Conservation (phyloP, 2,888 invertebrate genomes). For the Oxystoma pomonae region DNA sequence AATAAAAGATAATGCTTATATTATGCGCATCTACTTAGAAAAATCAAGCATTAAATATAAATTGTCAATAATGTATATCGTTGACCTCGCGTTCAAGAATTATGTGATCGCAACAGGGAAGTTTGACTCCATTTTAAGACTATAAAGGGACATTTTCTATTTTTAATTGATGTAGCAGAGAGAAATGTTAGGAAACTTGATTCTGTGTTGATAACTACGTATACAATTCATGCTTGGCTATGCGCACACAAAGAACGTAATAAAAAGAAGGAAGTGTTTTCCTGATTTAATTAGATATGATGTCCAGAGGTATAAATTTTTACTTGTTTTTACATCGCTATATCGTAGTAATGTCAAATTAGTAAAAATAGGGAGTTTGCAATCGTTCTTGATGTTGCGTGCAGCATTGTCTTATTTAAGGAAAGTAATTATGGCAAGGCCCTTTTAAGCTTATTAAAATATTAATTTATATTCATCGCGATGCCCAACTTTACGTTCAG, state of each 20-base stretch:
- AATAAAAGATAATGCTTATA: conserved; percentile 17
- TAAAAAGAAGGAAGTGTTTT: conserved; percentile 22
- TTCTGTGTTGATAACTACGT: conserved; percentile 27
- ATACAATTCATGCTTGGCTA: conserved; percentile 25
- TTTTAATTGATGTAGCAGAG: conserved; percentile 26
- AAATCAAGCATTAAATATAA: conserved; percentile 1
- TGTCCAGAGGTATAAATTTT: conserved; percentile 5
- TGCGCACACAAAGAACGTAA: conserved; percentile 23
- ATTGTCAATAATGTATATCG: conserved; percentile 3
- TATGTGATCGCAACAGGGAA: background rate
- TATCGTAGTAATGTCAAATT: too few relatives aligned
- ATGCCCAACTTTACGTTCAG: background rate
- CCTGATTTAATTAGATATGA: conserved; percentile 20
- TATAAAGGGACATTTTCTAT: conserved; percentile 30
- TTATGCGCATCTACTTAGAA: conserved; percentile 20
- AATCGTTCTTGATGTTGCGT: background rate
- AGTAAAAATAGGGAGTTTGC: too few relatives aligned
- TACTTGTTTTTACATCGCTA: background rate
- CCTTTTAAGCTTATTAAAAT: background rate
- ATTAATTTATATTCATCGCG: background rate
- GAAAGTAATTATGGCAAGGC: background rate
- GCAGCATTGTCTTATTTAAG: background rate
- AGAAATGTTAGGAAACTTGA: conserved; percentile 31
- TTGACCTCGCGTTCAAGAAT: conserved; percentile 1
- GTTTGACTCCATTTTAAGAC: conserved; percentile 9